phyloP scores from a whole-genome alignment of 2,888 invertebrate genomes.

The Geotrupes spiniger region DNA sequence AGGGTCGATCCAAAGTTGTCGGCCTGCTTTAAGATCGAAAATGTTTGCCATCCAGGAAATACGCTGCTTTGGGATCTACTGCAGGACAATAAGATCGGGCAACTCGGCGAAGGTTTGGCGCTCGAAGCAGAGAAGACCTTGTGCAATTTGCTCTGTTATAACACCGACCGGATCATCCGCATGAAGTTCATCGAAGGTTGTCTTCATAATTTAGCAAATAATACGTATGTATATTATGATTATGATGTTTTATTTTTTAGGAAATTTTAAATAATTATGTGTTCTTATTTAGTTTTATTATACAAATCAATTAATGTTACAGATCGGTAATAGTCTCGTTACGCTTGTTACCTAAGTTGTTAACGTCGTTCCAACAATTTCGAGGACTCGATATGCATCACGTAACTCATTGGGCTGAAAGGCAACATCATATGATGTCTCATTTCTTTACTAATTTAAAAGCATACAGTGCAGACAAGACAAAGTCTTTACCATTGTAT shows the following conservation, averaged over 20 bases:
- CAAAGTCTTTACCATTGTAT: slow-evolving; percentile 52
- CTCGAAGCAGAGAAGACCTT: slow-evolving; percentile 92
- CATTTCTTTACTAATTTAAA: slow-evolving; percentile 87
- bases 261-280: too few relatives aligned
- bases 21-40: slow-evolving; percentile 50
- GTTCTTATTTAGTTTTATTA: too few relatives aligned
- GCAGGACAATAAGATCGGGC: slow-evolving; percentile 86
- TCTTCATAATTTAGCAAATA: slow-evolving; percentile 81
- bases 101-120: slow-evolving; percentile 85
- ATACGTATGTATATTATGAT: slow-evolving; percentile 60
- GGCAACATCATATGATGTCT: slow-evolving; percentile 89
- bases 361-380: slow-evolving; percentile 88
- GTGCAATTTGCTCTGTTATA: slow-evolving; percentile 84
- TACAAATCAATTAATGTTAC: too few relatives aligned
- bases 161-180: slow-evolving; percentile 83
- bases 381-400: slow-evolving; percentile 82
- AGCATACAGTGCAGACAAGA: slow-evolving; percentile 59
- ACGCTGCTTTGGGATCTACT: slow-evolving; percentile 92
- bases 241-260: slow-evolving; percentile 3
- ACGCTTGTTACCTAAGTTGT: slow-evolving; percentile 81
- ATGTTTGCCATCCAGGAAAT: slow-evolving; percentile 87
- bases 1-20: slow-evolving; percentile 47
- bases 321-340: slow-evolving; percentile 88
- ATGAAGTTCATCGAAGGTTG: slow-evolving; percentile 96
- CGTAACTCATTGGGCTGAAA: slow-evolving; percentile 90